These are phyloP conservation scores for Eretmochelys imbricata DNA, from an alignment of 2,113 vertebrate genomes.

Conservation along the genomic window DNA sequence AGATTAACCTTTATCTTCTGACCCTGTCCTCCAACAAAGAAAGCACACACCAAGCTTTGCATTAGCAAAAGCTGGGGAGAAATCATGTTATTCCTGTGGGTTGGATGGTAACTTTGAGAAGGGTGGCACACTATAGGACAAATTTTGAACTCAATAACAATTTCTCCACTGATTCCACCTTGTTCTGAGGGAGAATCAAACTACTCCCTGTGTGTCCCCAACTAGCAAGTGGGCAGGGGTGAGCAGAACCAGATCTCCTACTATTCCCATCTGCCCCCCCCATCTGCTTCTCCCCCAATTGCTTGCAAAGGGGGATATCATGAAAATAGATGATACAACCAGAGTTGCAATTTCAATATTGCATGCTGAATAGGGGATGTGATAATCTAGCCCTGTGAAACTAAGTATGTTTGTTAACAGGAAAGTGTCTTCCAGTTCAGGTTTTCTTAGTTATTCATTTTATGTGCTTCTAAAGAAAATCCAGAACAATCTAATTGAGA, in stretches of 20 bases:
- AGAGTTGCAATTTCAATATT: background rate
- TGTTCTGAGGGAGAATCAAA: background rate
- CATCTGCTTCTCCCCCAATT: accelerated
- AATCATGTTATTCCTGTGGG: background rate
- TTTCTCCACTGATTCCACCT: background rate
- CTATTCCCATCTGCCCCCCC: background rate
- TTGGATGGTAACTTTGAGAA: conserved; percentile 17
- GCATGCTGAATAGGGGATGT: accelerated
- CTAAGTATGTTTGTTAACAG: background rate
- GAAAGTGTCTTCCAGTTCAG: background rate
- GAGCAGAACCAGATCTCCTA: accelerated
- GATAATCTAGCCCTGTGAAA: background rate
- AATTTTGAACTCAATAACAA: background rate
- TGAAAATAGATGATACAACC: background rate
- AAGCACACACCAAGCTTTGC: background rate
- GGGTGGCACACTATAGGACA: background rate
- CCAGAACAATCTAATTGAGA: background rate
- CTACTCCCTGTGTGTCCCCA: background rate
- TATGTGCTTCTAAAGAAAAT: conserved; percentile 9
- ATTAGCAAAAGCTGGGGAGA: background rate
- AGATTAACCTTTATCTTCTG: background rate
- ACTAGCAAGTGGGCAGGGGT: accelerated
- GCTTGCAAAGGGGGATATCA: background rate
- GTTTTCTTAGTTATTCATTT: conserved; percentile 45
- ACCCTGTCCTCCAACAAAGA: background rate